A percentile compares a stretch with the other conserved stretches of the same genome.
Conservation (phyloP, 1,140 invertebrate genomes). For the Monomorium pharaonis region DNA sequence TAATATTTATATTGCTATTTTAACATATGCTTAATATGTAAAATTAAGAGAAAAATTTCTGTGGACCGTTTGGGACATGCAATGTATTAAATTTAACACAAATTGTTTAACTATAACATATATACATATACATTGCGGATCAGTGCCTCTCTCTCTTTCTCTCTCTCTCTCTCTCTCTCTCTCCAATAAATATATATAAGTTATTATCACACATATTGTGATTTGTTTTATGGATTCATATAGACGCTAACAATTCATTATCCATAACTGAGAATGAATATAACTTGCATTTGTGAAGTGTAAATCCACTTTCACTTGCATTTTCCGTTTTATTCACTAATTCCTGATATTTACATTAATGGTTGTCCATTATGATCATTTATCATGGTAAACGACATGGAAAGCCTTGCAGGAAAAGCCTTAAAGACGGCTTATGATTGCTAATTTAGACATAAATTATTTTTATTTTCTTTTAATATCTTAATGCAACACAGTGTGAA, state of each 20-base stretch:
- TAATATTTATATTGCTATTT: too few species aligned
- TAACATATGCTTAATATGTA: too few species aligned
- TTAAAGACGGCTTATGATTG: neutral
- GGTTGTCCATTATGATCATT: neutral
- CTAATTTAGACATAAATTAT: neutral
- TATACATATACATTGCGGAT: neutral
- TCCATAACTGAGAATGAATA: neutral
- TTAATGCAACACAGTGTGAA: neutral
- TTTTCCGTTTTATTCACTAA: constrained; percentile 1
- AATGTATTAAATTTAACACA: too few species aligned
- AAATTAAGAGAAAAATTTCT: too few species aligned
- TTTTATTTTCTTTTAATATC: neutral
- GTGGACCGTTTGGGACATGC: too few species aligned
- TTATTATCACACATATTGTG: neutral
- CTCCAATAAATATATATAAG: neutral
- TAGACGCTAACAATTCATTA: neutral
- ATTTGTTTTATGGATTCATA: neutral
- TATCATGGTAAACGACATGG: neutral
- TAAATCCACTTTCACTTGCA: neutral
- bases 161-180: too few species aligned
- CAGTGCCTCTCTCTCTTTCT: too few species aligned
- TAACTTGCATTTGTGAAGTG: neutral
- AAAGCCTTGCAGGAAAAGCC: constrained; percentile 2
- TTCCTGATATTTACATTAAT: constrained; percentile 16
- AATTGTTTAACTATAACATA: too few species aligned